These are phyloP conservation scores for Drosophila eohydei DNA, from an alignment of 2,888 invertebrate genomes.

Conservation along the genomic window DNA sequence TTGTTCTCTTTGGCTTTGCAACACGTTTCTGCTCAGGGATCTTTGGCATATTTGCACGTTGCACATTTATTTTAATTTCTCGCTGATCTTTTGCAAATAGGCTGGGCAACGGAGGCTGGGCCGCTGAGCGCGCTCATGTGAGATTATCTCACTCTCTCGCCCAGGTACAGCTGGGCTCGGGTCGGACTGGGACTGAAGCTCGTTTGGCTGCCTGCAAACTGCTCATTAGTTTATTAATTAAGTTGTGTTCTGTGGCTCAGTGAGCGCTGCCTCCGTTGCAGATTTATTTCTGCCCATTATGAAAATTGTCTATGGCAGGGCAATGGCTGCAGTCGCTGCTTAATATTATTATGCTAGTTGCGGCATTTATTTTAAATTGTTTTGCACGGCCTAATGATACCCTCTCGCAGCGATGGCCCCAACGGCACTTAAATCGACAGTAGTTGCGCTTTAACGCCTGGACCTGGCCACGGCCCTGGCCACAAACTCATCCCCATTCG, in stretches of 20 bases:
- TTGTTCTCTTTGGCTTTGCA: conserved; percentile 23
- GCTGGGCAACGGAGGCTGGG: conserved; percentile 32
- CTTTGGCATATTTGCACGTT: conserved; percentile 73
- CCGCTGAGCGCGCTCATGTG: conserved; percentile 30
- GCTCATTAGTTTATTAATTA: conserved; percentile 81
- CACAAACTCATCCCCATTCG: neutral
- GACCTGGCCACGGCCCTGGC: neutral
- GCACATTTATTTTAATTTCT: conserved; percentile 78
- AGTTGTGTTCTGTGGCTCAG: conserved; percentile 61
- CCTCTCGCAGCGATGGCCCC: conserved; percentile 57
- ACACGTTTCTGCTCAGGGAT: conserved; percentile 43
- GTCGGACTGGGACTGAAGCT: conserved; percentile 27
- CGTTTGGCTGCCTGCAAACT: conserved; percentile 62
- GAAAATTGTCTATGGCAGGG: conserved; percentile 71
- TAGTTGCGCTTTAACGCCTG: conserved; percentile 73
- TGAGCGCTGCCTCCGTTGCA: conserved; percentile 37
- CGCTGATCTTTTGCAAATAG: conserved; percentile 64
- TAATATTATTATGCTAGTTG: conserved; percentile 79
- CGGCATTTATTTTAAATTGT: conserved; percentile 80
- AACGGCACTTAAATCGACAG: conserved; percentile 78
- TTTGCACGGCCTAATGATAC: conserved; percentile 77
- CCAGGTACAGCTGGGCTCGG: neutral
- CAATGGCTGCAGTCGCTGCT: conserved; percentile 36
- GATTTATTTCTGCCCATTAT: conserved; percentile 79
- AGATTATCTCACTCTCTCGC: conserved; percentile 56